These are phyloP conservation scores for Isoperla grammatica DNA, from an alignment of 2,888 invertebrate species.

Conservation along the genomic window DNA sequence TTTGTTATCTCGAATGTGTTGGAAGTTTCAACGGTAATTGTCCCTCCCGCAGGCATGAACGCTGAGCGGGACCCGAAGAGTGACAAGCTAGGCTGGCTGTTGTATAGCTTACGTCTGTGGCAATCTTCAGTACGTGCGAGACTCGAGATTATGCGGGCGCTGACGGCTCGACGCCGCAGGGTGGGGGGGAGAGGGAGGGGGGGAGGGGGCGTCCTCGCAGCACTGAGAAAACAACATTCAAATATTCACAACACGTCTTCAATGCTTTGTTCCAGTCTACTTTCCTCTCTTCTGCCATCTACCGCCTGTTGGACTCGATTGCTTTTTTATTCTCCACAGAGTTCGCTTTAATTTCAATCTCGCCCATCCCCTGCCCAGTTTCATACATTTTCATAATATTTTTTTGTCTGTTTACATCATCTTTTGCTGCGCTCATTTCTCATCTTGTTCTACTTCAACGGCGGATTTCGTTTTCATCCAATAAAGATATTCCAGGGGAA, in stretches of 20 bases:
- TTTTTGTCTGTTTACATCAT: too few species aligned
- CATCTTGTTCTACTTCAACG: not conserved
- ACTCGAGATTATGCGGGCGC: not conserved
- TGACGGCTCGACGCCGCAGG: not conserved
- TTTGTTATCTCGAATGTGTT: too few species aligned
- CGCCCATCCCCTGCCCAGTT: conserved; percentile 1
- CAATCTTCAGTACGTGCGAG: not conserved
- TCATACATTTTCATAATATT: not conserved
- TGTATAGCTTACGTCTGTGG: not conserved
- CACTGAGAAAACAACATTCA: conserved; percentile 4
- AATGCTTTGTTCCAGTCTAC: conserved; percentile 13
- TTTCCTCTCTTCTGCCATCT: conserved; percentile 1
- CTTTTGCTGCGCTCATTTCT: not conserved
- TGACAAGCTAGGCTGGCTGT: not conserved
- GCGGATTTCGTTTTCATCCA: not conserved
- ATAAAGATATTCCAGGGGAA: not conserved
- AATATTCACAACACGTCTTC: conserved; percentile 13
- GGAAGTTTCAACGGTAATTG: too few species aligned
- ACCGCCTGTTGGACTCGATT: conserved; percentile 9
- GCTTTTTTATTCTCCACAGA: conserved; percentile 3
- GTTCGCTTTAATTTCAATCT: conserved; percentile 11
- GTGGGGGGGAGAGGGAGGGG: too few species aligned
- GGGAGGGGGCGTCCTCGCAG: not conserved
- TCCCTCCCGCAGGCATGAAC: too few species aligned
- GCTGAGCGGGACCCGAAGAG: not conserved